phyloP scores from a whole-genome alignment of 2,797 vertebrate species.

The Tolypeutes matacus region DNA sequence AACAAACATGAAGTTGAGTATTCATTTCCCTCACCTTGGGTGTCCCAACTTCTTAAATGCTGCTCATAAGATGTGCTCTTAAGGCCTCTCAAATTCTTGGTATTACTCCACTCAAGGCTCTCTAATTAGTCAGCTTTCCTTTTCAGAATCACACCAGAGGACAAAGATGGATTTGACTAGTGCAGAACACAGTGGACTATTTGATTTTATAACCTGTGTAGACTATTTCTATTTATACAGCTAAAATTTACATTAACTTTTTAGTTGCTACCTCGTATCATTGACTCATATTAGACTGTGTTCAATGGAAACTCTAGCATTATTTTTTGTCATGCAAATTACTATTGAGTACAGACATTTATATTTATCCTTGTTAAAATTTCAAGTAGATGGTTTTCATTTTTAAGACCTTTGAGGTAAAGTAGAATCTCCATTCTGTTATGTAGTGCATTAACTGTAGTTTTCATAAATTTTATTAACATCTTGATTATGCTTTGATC shows the following conservation, averaged over 20 bases:
- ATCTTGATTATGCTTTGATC: constrained; percentile 46
- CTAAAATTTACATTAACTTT: background rate
- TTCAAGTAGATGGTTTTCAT: background rate
- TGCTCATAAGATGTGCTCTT: background rate
- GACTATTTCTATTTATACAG: background rate
- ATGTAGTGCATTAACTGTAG: background rate
- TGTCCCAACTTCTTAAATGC: background rate
- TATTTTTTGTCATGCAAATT: background rate
- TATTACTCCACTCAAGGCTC: background rate
- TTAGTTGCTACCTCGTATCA: background rate
- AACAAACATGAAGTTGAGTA: background rate
- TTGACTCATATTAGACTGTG: background rate
- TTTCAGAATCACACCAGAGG: background rate
- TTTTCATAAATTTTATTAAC: background rate
- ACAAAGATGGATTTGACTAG: background rate
- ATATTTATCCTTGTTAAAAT: background rate
- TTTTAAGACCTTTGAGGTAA: constrained; percentile 46
- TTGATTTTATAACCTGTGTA: background rate
- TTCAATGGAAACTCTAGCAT: background rate
- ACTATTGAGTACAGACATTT: background rate
- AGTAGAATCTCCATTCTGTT: background rate
- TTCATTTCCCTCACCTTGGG: background rate
- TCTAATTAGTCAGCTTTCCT: background rate
- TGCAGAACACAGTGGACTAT: background rate
- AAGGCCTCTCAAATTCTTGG: background rate